Evolutionary conservation across 2,797 vertebrate species (phyloP).

Genomic region (Chloroceryle inda): DNA sequence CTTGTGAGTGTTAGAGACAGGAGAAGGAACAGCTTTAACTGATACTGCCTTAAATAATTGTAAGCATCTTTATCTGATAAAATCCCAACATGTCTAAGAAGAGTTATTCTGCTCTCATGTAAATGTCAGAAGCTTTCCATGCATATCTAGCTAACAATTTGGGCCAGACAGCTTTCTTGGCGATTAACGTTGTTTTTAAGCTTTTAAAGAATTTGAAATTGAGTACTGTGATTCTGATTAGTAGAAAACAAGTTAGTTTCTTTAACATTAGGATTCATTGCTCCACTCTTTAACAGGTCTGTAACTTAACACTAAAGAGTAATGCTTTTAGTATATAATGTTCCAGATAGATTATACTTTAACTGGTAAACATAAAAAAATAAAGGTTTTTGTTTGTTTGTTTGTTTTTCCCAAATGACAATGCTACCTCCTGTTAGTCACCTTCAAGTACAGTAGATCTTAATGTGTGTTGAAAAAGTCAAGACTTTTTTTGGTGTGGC

Average conservation of each 20-base stretch:
- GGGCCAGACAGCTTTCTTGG: background rate
- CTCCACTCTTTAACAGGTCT: background rate
- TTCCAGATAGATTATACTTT: background rate
- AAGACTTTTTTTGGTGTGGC: background rate
- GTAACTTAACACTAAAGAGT: background rate
- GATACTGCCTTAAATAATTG: background rate
- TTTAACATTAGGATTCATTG: background rate
- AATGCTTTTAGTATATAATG: background rate
- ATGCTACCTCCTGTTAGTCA: background rate
- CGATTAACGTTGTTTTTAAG: background rate
- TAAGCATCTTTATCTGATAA: background rate
- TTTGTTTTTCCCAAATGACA: background rate
- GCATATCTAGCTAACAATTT: background rate
- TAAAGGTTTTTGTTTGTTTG: background rate
- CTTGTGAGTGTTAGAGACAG: background rate
- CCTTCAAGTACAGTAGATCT: background rate
- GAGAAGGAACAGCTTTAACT: background rate
- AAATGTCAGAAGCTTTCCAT: background rate
- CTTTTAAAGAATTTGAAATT: background rate
- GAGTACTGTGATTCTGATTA: background rate
- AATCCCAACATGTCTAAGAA: background rate
- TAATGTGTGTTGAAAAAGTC: background rate
- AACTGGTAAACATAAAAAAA: background rate
- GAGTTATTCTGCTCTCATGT: background rate
- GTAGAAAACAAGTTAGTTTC: background rate